Conservation (phyloP, 2,797 vertebrate genomes). For the Smutsia temminckii region DNA sequence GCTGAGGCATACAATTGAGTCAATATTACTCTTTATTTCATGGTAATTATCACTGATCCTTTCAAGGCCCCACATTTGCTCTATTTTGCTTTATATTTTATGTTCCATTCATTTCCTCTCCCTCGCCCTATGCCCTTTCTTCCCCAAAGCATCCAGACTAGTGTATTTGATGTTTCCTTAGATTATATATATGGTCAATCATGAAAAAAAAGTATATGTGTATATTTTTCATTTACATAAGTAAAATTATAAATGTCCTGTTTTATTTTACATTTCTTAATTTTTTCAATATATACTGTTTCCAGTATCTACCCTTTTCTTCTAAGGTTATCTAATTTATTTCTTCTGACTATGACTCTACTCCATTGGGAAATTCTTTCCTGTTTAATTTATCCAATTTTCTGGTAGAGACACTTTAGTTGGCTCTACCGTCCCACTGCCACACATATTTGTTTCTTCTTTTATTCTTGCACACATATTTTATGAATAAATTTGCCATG, state of each 20-base stretch:
- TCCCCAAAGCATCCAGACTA: background rate
- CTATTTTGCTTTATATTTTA: slow-evolving; percentile 19
- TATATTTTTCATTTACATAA: background rate
- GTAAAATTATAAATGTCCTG: background rate
- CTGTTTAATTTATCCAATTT: background rate
- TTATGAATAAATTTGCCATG: background rate
- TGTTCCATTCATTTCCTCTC: slow-evolving; percentile 1
- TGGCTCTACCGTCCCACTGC: background rate
- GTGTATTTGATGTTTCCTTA: background rate
- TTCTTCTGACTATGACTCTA: slow-evolving; percentile 1
- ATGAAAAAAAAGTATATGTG: background rate
- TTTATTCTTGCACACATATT: background rate
- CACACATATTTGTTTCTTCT: background rate
- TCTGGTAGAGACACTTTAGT: background rate
- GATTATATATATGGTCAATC: background rate
- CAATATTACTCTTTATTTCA: slow-evolving; percentile 48
- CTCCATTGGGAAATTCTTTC: background rate
- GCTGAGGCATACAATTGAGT: slow-evolving; percentile 26
- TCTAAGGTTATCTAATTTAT: background rate
- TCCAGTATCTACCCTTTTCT: background rate
- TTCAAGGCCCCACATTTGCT: background rate
- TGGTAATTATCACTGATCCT: slow-evolving; percentile 22
- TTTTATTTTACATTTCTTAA: background rate
- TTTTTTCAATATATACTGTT: background rate
- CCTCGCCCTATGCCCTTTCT: background rate